phyloP scores from a whole-genome alignment of 2,113 vertebrate species.

The Vulpes lagopus region DNA sequence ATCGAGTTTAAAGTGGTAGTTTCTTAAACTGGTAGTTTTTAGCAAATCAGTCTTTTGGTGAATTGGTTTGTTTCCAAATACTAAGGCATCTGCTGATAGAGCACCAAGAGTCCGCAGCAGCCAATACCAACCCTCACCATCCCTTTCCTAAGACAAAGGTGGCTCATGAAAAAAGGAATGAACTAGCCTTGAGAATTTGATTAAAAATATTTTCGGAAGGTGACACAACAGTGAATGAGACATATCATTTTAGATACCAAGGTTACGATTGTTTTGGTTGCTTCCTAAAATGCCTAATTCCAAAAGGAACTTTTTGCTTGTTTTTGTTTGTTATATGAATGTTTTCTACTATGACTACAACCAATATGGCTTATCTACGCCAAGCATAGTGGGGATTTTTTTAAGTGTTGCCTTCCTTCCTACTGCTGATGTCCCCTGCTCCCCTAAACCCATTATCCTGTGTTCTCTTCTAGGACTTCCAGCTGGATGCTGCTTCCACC shows the following conservation, averaged over 20 bases:
- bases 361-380: not conserved
- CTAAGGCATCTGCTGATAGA: not conserved
- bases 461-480: constrained; percentile 92
- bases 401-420: not conserved
- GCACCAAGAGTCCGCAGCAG: not conserved
- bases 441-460: not conserved
- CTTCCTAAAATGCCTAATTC: not conserved
- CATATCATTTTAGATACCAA: not conserved
- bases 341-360: not conserved
- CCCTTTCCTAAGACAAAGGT: not conserved
- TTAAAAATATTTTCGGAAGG: constrained; percentile 30
- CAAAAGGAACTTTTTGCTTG: not conserved
- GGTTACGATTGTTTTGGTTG: not conserved
- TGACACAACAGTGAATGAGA: not conserved
- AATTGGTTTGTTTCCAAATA: not conserved
- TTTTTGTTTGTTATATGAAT: not conserved
- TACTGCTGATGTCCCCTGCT: not conserved
- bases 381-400: not conserved
- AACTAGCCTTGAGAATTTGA: not conserved
- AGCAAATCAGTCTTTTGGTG: not conserved
- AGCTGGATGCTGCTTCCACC: constrained; percentile 93
- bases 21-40: not conserved
- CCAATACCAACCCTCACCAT: not conserved
- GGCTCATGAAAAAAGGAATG: not conserved
- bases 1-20: not conserved